A percentile compares a stretch with the other conserved stretches of the same genome.
These are phyloP conservation scores for Eurosta solidaginis DNA, from an alignment of 1,140 invertebrate species.

Conservation along the genomic window DNA sequence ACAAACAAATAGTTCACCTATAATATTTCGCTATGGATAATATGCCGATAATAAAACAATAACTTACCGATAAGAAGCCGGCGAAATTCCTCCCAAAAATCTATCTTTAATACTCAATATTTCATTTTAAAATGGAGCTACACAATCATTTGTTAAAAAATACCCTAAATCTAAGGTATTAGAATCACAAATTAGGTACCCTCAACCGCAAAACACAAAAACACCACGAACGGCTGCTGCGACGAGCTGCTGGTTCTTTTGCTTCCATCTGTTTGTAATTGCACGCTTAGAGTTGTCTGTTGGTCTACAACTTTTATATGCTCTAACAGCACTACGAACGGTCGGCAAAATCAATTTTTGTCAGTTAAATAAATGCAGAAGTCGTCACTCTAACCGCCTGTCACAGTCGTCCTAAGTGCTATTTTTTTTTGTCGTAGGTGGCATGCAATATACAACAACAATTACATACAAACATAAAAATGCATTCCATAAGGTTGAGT, in stretches of 20 bases:
- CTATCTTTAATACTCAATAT: no score
- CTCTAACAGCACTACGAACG: neutral
- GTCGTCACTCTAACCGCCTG: no score
- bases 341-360: constrained; percentile 11
- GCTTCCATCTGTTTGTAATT: neutral
- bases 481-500: neutral
- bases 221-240: neutral
- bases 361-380: no score
- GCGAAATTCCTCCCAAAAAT: no score
- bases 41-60: no score
- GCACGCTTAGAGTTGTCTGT: neutral
- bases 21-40: no score
- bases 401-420: no score
- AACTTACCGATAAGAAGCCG: no score
- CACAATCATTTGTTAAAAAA: neutral
- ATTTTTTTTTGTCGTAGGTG: no score
- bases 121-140: neutral
- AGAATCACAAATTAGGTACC: neutral
- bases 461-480: neutral
- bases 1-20: no score
- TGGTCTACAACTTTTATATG: neutral
- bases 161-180: constrained; percentile 16
- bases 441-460: constrained; percentile 6
- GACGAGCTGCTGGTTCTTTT: neutral
- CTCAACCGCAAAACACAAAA: neutral